Conservation (phyloP, 2,113 vertebrate genomes). For the Thryonomys swinderianus region DNA sequence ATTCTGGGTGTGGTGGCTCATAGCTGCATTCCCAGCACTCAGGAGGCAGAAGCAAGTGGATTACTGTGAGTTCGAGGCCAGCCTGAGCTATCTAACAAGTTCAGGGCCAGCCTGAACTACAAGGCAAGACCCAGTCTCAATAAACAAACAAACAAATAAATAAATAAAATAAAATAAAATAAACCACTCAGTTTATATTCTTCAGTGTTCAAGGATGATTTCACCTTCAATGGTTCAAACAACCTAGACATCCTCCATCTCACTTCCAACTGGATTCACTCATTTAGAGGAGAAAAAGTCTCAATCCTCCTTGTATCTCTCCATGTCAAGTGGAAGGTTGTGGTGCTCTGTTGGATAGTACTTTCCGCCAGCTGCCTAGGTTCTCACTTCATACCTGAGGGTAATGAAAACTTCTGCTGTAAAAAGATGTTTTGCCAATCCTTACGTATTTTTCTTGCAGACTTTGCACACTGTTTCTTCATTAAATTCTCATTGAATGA, state of each 20-base stretch:
- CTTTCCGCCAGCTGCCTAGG: not conserved
- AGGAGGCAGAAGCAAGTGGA: no score
- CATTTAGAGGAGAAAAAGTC: not conserved
- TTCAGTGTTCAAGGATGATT: not conserved
- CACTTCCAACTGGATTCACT: not conserved
- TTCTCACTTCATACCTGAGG: not conserved
- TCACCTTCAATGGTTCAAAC: fast-evolving
- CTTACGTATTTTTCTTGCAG: not conserved
- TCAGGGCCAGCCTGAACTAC: no score
- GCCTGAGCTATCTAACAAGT: no score
- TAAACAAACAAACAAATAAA: no score
- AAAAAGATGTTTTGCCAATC: not conserved
- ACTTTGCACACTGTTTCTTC: not conserved
- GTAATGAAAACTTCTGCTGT: not conserved
- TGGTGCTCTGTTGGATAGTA: not conserved
- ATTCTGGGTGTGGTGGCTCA: no score
- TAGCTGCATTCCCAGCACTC: no score
- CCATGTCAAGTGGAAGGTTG: fast-evolving
- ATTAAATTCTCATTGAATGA: not conserved
- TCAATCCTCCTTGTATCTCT: not conserved
- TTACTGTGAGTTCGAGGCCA: no score
- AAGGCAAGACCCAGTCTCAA: no score
- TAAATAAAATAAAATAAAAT: no score
- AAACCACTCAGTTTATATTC: not conserved
- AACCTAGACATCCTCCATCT: not conserved